A percentile compares a stretch with the other conserved stretches of the same genome.
Conservation (phyloP, 2,888 invertebrate species). For the Drosophila pseudotakahashii region DNA sequence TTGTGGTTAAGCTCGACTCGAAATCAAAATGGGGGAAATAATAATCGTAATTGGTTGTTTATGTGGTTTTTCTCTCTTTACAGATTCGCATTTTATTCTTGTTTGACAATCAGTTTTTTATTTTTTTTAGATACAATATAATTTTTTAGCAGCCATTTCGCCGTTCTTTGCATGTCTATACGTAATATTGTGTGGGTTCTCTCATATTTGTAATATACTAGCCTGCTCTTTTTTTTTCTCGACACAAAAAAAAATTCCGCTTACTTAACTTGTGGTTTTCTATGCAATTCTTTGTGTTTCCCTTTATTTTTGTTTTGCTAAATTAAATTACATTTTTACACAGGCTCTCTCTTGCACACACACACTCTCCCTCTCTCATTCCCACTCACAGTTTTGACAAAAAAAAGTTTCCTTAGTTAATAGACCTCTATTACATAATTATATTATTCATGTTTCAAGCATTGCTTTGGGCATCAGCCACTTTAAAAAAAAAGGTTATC, state of each 20-base stretch:
- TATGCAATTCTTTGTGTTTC: slow-evolving; percentile 22
- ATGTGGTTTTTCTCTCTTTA: slow-evolving; percentile 46
- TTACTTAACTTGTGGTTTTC: slow-evolving; percentile 46
- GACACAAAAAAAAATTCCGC: slow-evolving; percentile 59
- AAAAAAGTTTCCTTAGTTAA: slow-evolving; percentile 52
- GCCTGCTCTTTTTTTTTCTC: slow-evolving; percentile 47
- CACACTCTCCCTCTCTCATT: slow-evolving; percentile 20
- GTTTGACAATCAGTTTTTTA: slow-evolving; percentile 67
- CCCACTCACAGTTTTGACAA: slow-evolving; percentile 38
- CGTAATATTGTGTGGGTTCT: slow-evolving; percentile 48
- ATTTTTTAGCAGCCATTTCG: slow-evolving; percentile 35
- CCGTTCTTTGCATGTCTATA: slow-evolving; percentile 49
- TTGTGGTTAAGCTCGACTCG: slow-evolving; percentile 37
- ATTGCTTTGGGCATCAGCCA: slow-evolving; percentile 59
- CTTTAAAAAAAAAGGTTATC: slow-evolving; percentile 23
- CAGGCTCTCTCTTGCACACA: slow-evolving; percentile 29
- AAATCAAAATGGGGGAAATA: slow-evolving; percentile 27
- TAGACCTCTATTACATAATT: slow-evolving; percentile 48
- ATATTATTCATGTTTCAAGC: slow-evolving; percentile 61
- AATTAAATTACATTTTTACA: slow-evolving; percentile 77
- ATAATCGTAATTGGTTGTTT: slow-evolving; percentile 41
- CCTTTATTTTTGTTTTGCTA: slow-evolving; percentile 53
- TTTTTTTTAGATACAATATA: slow-evolving; percentile 56
- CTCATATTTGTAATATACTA: slow-evolving; percentile 43
- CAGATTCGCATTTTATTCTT: slow-evolving; percentile 64